Conservation (phyloP, 2,888 invertebrate genomes). For the Saturnia pavonia region DNA sequence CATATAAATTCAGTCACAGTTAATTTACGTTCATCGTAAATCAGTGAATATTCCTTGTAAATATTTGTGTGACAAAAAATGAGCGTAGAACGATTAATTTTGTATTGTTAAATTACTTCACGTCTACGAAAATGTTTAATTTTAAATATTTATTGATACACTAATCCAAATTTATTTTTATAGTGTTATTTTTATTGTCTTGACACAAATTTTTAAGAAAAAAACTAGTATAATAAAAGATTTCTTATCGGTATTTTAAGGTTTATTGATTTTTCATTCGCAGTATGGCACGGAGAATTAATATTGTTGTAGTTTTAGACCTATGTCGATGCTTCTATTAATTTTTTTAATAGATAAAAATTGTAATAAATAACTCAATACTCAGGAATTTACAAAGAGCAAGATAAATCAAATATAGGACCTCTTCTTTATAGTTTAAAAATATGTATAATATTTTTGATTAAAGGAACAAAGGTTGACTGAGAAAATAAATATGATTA, state of each 20-base stretch:
- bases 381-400: not conserved
- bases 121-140: not conserved
- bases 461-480: too few species aligned
- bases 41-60: slow-evolving; percentile 4
- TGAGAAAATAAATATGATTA: too few species aligned
- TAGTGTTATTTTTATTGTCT: slow-evolving; percentile 3
- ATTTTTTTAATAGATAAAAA: not conserved
- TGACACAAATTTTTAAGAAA: not conserved
- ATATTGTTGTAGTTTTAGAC: not conserved
- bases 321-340: not conserved
- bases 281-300: not conserved
- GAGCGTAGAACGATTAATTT: not conserved
- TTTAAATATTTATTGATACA: slow-evolving; percentile 13
- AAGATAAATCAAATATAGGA: not conserved
- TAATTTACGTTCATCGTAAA: slow-evolving; percentile 11
- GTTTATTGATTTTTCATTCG: not conserved
- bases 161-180: slow-evolving; percentile 11
- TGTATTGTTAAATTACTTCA: slow-evolving; percentile 10
- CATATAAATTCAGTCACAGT: slow-evolving; percentile 12
- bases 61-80: slow-evolving; percentile 4
- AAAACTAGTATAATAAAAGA: not conserved
- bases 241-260: not conserved
- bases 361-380: not conserved
- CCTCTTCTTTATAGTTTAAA: too few species aligned
- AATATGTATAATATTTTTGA: too few species aligned